Conservation (phyloP, 2,797 vertebrate genomes). For the Trichosurus vulpecula region DNA sequence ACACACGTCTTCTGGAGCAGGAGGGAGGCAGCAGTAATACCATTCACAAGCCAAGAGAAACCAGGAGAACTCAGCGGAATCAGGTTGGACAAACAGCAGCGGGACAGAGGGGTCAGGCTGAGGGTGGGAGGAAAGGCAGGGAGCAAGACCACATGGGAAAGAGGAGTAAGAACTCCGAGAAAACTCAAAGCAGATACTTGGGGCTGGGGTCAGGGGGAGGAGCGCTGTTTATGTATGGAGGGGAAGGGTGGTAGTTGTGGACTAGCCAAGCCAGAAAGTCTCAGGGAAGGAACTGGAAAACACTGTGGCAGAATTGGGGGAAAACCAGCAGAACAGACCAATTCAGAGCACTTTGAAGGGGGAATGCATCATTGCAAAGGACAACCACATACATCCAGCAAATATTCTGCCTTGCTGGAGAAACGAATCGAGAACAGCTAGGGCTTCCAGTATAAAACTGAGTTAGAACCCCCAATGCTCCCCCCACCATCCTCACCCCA, state of each 20-base stretch:
- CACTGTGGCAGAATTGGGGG: slow-evolving; percentile 21
- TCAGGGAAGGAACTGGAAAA: neutral
- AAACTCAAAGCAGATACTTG: neutral
- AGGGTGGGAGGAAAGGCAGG: neutral
- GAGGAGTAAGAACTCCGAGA: slow-evolving; percentile 1
- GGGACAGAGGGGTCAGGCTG: neutral
- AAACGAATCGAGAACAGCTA: slow-evolving; percentile 17
- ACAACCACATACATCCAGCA: slow-evolving; percentile 2
- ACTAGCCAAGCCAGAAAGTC: neutral
- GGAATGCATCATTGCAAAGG: slow-evolving; percentile 3
- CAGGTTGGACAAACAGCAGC: slow-evolving; percentile 51
- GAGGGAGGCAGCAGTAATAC: slow-evolving; percentile 28
- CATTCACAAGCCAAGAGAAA: slow-evolving; percentile 61
- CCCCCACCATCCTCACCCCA: neutral
- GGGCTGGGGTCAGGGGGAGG: neutral
- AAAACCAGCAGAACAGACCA: slow-evolving; percentile 15
- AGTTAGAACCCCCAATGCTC: neutral
- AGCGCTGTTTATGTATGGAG: neutral
- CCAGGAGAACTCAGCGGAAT: slow-evolving; percentile 30
- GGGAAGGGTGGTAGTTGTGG: neutral
- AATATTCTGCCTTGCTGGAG: neutral
- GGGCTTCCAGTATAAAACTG: slow-evolving; percentile 10
- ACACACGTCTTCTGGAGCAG: slow-evolving; percentile 41
- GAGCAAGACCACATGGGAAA: neutral
- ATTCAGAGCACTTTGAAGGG: neutral